Evolutionary conservation across 2,888 invertebrate genomes (phyloP), one percentile per base, ranked within the genome.

Genomic region (Pycnomerus fuliginosus): DNA sequence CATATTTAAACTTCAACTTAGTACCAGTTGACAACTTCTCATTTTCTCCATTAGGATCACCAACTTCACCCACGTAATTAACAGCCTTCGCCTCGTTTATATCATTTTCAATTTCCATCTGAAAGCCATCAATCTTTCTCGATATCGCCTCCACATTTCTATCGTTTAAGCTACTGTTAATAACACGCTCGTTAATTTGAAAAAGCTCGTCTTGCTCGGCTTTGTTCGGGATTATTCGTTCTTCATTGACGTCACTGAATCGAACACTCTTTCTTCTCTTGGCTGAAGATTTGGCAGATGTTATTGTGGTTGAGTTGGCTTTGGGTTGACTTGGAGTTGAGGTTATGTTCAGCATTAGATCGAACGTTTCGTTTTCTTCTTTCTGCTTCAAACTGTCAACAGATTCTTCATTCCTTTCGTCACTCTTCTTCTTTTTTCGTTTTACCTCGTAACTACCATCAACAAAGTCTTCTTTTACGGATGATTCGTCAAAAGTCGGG

Each of bases 71-170:
- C 2, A 67, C 48, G 11, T 13, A 37, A 4, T 29, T 29, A 5
- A 3, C 13, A 13, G 31, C 5, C 13, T 70, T 69, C 1, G 53
- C 54, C 41, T 70, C 69, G 39, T 73, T 72, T 5, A 72, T 63
- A 35, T 68, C 66, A 42, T 73, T 73, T 52, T 73, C 73, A 8
- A 72, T 62, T 49, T 72, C 67, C 0, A 69, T 68, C 52, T 73
- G 68, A 43, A 52, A 70, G 7, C 42, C 53, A 23, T 72, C 71
- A 2, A 72, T 51, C 2, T 56, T 61, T 27, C 64, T 58, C 1
- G 65, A 53, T 3, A 71, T 61, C 50, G 69, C 67, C 25, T 69
- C 62, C 2, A 69, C 33, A 3, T 44, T 36, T 4, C 13, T 15
- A 2, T 55, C 45, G 10, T 44, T 48, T 20, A 61, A 40, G 25